Base-by-base conservation (phyloP, 2,888 invertebrate genomes). In the Rotaria magnacalcarata region DNA sequence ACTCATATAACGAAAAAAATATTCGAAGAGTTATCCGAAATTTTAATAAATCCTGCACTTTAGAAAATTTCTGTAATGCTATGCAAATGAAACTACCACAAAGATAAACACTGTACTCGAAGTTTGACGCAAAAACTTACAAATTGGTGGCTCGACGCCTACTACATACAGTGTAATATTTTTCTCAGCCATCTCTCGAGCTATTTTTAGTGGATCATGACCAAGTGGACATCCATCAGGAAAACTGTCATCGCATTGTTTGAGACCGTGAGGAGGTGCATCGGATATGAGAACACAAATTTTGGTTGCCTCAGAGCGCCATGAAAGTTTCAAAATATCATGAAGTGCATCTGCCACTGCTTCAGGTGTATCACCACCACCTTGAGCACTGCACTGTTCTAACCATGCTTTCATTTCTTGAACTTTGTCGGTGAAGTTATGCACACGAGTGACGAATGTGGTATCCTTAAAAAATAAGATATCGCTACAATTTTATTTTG, bases 271-370 rank as follows among this genome's bases (percentile, higher is more conserved):
- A 27, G 67, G 67, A 5, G 67, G 67, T 67, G 67, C 67, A 27
- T 67, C 67, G 2, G 67, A 27, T 10, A 67, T 67, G 14, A 67
- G 34, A 11, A 67, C 10, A 27, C 27, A n/a, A 11, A 67, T n/a
- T 67, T 67, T 67, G 5, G 90, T 89, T 7, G 90, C 89, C 8
- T 89, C 88, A 7, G 88, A 87, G 41, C 90, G 84, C 90, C 90
- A 90, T 84, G 84, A 88, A 4, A 90, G 88, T 87, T 90, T 90
- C 21, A 89, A 85, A 47, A 89, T 87, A 86, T 89, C 88, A 86
- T 89, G 89, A 8, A 90, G 87, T 27, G 89, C 90, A 85, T 90
- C 89, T 0, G 90, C 90, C 0, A 90, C 90, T 11, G 90, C 90
- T 85, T 90, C 90, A 2, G 90, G 89, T 1, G 86, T 84, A 87